phyloP scores from a whole-genome alignment of 2,888 invertebrate genomes.

The Julus scanicus region DNA sequence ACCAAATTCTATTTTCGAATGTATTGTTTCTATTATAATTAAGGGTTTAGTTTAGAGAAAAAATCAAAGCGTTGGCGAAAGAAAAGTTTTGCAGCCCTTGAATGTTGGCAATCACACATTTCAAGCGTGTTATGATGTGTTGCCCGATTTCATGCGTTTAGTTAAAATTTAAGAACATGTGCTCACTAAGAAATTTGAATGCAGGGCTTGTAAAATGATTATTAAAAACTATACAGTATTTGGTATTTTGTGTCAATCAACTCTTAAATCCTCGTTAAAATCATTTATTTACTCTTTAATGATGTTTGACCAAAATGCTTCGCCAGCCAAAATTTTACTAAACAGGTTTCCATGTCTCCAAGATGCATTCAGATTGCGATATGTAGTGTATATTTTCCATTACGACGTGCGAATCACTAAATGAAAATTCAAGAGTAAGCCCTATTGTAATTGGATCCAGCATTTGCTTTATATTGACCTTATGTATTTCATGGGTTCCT shows the following conservation, averaged over 20 bases:
- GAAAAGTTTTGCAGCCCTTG: not conserved
- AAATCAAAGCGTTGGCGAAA: not conserved
- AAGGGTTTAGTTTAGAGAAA: not conserved
- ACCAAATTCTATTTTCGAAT: not conserved
- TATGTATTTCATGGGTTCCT: slow-evolving; percentile 25
- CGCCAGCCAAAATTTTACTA: not conserved
- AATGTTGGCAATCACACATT: not conserved
- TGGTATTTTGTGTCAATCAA: too few relatives aligned
- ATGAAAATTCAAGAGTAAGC: not conserved
- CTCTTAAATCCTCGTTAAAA: too few relatives aligned
- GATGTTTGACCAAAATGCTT: not conserved
- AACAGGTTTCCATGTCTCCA: not conserved
- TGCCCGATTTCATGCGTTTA: not conserved
- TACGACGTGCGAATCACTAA: not conserved
- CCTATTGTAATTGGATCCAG: slow-evolving; percentile 10
- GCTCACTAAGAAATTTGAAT: too few relatives aligned
- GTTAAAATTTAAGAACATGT: too few relatives aligned
- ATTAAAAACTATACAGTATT: too few relatives aligned
- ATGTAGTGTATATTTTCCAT: not conserved
- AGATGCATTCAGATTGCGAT: not conserved
- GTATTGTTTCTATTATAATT: not conserved
- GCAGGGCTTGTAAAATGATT: too few relatives aligned
- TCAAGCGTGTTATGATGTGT: not conserved
- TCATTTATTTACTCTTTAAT: not conserved
- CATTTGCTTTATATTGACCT: slow-evolving; percentile 8